Evolutionary conservation across 92 coral and sea anemone genomes (phyloP).

Genomic region (Palythoa caribaeorum): DNA sequence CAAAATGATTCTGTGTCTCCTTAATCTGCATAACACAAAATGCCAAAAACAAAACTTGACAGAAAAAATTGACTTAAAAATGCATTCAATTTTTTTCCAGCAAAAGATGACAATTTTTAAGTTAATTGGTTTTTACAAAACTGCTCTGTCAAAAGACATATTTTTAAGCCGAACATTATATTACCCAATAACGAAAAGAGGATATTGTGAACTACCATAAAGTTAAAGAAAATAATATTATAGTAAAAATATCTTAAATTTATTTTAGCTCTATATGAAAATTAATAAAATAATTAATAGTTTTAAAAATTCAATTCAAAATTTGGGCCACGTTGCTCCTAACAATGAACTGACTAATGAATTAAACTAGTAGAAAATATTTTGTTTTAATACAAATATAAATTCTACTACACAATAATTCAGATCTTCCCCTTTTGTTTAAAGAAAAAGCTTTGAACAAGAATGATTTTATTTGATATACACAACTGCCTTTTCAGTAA

Average conservation of each 20-base stretch:
- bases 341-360: no score
- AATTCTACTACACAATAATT: neutral
- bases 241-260: neutral
- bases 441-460: neutral
- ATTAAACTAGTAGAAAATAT: neutral
- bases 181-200: no score
- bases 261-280: neutral
- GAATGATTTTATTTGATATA: neutral
- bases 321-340: neutral
- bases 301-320: slow-evolving; percentile 15
- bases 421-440: neutral
- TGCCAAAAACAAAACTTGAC: no score
- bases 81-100: neutral
- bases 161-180: neutral
- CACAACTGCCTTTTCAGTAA: neutral
- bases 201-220: no score
- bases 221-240: neutral
- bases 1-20: no score
- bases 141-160: neutral
- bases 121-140: neutral
- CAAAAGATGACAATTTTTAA: neutral
- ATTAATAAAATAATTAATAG: neutral
- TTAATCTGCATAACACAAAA: no score
- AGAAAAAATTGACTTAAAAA: neutral
- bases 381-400: neutral